Percentiles rank a stretch among this genome's conserved stretches.
Evolutionary conservation across 2,113 vertebrate genomes (phyloP).

Genomic region (Oenanthe melanoleuca): DNA sequence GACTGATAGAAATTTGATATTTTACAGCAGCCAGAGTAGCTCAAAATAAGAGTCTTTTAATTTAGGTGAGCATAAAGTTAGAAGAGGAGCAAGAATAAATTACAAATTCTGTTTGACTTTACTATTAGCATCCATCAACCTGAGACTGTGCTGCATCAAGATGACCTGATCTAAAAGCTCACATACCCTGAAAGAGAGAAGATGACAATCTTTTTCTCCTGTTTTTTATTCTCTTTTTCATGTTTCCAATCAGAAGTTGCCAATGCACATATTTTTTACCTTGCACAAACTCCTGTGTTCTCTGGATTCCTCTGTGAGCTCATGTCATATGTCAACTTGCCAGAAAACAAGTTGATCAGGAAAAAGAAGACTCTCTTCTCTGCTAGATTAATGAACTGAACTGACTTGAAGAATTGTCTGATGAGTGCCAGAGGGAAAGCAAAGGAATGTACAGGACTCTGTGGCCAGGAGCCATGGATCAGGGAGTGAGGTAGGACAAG

Average conservation of each 20-base stretch:
- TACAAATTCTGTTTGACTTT: neutral
- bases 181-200: neutral
- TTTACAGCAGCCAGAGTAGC: neutral
- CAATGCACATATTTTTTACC: neutral
- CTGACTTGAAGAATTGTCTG: neutral
- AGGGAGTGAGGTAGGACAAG: neutral
- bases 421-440: neutral
- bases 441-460: neutral
- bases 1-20: neutral
- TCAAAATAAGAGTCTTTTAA: neutral
- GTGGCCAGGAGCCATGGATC: neutral
- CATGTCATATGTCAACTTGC: neutral
- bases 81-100: neutral
- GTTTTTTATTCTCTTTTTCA: neutral
- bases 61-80: neutral
- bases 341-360: neutral
- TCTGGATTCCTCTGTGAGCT: neutral
- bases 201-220: neutral
- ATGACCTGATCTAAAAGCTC: neutral
- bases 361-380: neutral
- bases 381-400: neutral
- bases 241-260: neutral
- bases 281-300: neutral
- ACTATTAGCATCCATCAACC: neutral
- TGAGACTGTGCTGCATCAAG: neutral